Evolutionary conservation across 1,140 invertebrate species (phyloP), one percentile per base, ranked within the genome.

Genomic region (Globodera ellingtonae): DNA sequence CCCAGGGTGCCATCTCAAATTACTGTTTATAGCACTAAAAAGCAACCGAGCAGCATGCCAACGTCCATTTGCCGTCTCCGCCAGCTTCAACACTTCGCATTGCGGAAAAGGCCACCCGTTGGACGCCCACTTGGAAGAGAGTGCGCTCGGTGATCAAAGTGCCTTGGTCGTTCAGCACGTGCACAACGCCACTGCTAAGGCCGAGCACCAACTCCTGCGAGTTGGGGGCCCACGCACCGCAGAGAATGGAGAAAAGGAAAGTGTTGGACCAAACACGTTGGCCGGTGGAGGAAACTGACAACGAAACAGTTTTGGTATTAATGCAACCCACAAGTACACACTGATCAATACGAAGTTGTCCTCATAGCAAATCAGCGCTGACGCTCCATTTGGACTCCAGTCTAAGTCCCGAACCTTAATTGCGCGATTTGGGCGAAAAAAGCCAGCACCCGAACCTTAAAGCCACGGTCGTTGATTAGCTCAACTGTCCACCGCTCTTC

Each of bases 401-500:
- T 94, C 94, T 91, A 98, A 98, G 90, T 98, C 95, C 18, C 91
- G 91, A 18, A 62, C 56, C 56, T 62, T 15, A 62, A 18, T 6
- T 15, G 18, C 13, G 13, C 10, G 18, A 3, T 62, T 62, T 62
- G 5, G 56, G 6, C 56, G 18, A 62, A 62, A 15, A 18, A 62
- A 18, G 18, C 6, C 10, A 62, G 18, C 18, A 18, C 5, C 13
- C 56, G 56, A 13, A 92, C 91, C 89, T 91, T 85, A 15, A 82
- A 69, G 10, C 84, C 85, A 46, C 97, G 92, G 91, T 99, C 97
- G 90, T 99, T 99, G 87, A 99, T 98, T 74, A 98, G 92, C 91
- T 99, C 97, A 83, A 98, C 98, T 79, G 95, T 98, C 97, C 97
- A 99, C 15, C 96, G 92, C 8, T 96, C 96, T 89, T 98, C 97